A percentile compares a stretch with the other conserved stretches of the same genome.
Conservation (phyloP, 1,140 invertebrate species). For the Bombus cullumanus region DNA sequence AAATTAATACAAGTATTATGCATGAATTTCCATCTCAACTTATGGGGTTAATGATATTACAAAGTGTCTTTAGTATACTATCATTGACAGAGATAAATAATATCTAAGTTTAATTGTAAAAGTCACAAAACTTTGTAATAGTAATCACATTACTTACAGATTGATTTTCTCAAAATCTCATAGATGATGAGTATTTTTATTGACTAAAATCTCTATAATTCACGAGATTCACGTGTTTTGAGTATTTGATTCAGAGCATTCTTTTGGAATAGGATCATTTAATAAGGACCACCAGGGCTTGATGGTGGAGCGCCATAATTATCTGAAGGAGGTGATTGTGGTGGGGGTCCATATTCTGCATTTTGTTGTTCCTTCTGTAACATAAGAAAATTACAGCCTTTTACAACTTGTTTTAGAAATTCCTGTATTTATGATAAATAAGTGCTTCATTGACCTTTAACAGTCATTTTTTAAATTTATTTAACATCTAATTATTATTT, state of each 20-base stretch:
- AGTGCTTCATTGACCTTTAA: too few species aligned
- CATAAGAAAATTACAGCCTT: constrained; percentile 7
- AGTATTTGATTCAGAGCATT: constrained; percentile 14
- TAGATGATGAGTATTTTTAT: neutral
- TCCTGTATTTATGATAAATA: neutral
- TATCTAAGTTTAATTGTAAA: neutral
- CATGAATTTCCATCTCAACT: neutral
- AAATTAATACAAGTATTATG: neutral
- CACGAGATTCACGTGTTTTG: constrained; percentile 1
- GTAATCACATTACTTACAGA: neutral
- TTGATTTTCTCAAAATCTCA: neutral
- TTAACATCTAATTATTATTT: too few species aligned
- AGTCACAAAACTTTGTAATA: neutral
- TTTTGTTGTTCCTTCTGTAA: constrained; percentile 75
- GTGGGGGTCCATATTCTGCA: constrained; percentile 82
- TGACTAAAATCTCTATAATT: neutral
- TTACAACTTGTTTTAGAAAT: neutral
- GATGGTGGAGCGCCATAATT: constrained; percentile 80
- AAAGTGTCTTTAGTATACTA: neutral
- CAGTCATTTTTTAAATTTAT: too few species aligned
- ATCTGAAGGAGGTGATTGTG: constrained; percentile 71
- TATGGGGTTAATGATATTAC: neutral
- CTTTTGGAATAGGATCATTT: constrained; percentile 10
- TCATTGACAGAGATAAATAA: neutral
- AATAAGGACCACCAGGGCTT: constrained; percentile 73